Evolutionary conservation across 2,888 invertebrate genomes (phyloP).

Genomic region (Zhuqinia jingwanae): DNA sequence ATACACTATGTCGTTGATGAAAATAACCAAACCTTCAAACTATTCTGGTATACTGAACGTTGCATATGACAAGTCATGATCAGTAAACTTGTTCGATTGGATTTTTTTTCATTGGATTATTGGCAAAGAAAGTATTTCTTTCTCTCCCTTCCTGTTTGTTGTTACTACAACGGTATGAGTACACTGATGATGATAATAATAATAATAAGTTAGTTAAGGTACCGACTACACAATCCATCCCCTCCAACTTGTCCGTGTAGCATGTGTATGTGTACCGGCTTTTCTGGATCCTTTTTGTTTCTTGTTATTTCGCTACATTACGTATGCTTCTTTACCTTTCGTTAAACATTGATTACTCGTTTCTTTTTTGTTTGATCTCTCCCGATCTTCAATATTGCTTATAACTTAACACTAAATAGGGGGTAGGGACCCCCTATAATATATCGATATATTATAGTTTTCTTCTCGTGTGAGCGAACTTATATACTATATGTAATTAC

Average conservation of each 20-base stretch:
- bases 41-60: too few species aligned
- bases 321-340: slow-evolving; percentile 29
- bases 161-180: too few species aligned
- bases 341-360: slow-evolving; percentile 16
- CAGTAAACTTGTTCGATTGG: neutral
- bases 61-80: neutral
- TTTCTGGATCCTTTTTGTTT: neutral
- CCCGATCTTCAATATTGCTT: neutral
- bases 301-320: slow-evolving; percentile 14
- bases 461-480: neutral
- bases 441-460: too few species aligned
- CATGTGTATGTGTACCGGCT: neutral
- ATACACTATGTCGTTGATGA: slow-evolving; percentile 3
- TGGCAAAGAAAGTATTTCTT: neutral
- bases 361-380: neutral
- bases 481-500: neutral
- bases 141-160: neutral
- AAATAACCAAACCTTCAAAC: neutral
- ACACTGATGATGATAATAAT: too few species aligned
- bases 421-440: too few species aligned
- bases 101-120: slow-evolving; percentile 7
- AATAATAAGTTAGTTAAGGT: too few species aligned
- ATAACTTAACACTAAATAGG: too few species aligned
- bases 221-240: too few species aligned
- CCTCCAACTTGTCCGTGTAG: too few species aligned